These are phyloP conservation scores for Grammomys surdaster DNA, from an alignment of 2,113 vertebrate genomes.

Conservation along the genomic window DNA sequence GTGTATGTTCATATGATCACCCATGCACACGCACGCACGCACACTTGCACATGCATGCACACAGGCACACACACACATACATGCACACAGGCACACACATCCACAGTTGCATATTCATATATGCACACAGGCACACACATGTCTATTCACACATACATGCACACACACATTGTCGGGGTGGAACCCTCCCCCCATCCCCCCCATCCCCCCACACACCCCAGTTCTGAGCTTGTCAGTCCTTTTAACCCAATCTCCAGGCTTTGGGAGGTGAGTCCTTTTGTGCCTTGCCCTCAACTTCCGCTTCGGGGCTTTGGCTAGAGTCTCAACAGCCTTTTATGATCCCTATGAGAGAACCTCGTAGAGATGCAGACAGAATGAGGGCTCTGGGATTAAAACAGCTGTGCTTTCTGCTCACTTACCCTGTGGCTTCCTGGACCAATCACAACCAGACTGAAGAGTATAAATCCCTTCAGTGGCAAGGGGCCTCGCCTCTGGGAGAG, in stretches of 20 bases:
- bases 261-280: background rate
- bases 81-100: background rate
- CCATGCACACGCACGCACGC: background rate
- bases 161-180: too few species aligned
- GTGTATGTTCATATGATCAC: background rate
- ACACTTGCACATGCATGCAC: too few species aligned
- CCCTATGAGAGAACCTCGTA: background rate
- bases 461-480: background rate
- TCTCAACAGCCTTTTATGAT: background rate
- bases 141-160: too few species aligned
- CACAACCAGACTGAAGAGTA: background rate
- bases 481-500: accelerated
- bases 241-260: background rate
- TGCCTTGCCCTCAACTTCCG: background rate
- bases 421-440: background rate
- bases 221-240: background rate
- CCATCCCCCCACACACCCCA: background rate
- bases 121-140: too few species aligned
- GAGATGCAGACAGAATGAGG: background rate
- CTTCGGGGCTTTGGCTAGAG: accelerated
- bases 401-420: accelerated
- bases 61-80: too few species aligned
- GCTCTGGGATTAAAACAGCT: background rate
- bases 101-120: background rate
- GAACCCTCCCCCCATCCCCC: too few species aligned